Evolutionary conservation across 1,140 invertebrate species (phyloP).

Genomic region (Apis mellifera): Amel_HAv3.1 CM009943.2:7304001-7304500

Average conservation of each 20-base stretch:
- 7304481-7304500: neutral
- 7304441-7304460: neutral
- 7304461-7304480: conserved; percentile 12
- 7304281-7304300: neutral
- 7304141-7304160: too few species aligned
- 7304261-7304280: too few species aligned
- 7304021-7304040: too few species aligned
- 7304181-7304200: too few species aligned
- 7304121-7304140: too few species aligned
- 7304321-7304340: neutral
- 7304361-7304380: conserved; percentile 38
- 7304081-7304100: too few species aligned
- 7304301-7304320: neutral
- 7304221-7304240: too few species aligned
- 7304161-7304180: too few species aligned
- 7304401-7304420: neutral
- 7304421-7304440: neutral
- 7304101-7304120: too few species aligned
- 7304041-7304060: too few species aligned
- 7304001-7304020: neutral
- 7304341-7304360: conserved; percentile 3
- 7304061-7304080: too few species aligned
- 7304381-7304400: conserved; percentile 19
- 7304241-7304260: neutral
- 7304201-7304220: too few species aligned